Percentiles rank a stretch among this genome's conserved stretches.
phyloP scores from a whole-genome alignment of 2,797 vertebrate species.

The Trachurus trachurus region DNA sequence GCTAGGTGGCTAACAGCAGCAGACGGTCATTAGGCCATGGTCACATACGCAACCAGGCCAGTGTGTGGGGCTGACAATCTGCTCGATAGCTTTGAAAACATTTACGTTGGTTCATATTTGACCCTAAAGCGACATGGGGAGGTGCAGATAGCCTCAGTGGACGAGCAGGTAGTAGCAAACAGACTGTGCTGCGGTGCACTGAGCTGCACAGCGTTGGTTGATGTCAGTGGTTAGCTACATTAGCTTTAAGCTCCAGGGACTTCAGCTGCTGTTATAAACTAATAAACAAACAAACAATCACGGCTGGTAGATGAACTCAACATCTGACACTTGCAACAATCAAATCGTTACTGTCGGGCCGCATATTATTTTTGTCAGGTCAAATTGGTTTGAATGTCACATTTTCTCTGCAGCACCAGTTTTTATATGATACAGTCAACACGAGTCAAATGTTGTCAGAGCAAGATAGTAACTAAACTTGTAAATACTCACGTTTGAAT shows the following conservation, averaged over 20 bases:
- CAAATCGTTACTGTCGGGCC: not conserved
- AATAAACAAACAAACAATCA: not conserved
- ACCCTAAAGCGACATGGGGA: fast-evolving
- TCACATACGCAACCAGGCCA: slow-evolving; percentile 36
- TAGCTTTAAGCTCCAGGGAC: slow-evolving; percentile 18
- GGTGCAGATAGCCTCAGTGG: fast-evolving
- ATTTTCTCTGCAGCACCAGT: not conserved
- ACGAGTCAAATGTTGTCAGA: not conserved
- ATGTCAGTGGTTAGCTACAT: slow-evolving; percentile 3
- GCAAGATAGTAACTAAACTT: not conserved
- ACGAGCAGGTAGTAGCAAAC: no score
- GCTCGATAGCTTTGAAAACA: not conserved
- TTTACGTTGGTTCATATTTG: not conserved
- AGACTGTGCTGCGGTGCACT: not conserved
- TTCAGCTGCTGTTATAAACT: not conserved
- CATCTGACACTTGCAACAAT: not conserved
- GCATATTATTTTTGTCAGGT: not conserved
- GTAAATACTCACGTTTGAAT: no score
- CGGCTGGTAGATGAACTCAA: not conserved
- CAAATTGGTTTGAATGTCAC: not conserved
- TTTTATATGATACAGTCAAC: not conserved
- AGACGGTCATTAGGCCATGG: slow-evolving; percentile 23
- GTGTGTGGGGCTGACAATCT: slow-evolving; percentile 15
- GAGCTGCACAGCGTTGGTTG: not conserved
- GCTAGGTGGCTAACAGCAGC: slow-evolving; percentile 33